A percentile compares a stretch with the other conserved stretches of the same genome.
phyloP scores from a whole-genome alignment of 2,888 invertebrate genomes.

The Drosophila infuscata region DNA sequence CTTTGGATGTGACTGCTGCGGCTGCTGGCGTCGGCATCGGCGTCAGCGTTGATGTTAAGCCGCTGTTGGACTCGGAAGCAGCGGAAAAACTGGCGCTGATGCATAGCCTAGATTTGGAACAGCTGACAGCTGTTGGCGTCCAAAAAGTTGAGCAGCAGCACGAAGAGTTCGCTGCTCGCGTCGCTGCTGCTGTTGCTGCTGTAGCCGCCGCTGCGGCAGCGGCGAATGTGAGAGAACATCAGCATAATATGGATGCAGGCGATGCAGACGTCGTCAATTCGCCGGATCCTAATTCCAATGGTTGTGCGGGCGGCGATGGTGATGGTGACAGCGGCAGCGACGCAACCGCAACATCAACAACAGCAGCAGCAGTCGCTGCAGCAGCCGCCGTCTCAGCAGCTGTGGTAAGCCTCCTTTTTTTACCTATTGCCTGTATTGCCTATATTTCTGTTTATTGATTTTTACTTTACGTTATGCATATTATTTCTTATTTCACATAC shows the following conservation, averaged over 20 bases:
- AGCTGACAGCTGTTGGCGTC: slow-evolving; percentile 63
- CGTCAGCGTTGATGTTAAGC: slow-evolving; percentile 21
- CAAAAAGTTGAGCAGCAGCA: slow-evolving; percentile 50
- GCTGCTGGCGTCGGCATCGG: slow-evolving; percentile 21
- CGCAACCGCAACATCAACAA: slow-evolving; percentile 30
- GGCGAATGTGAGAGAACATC: slow-evolving; percentile 54
- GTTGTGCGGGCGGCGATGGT: slow-evolving; percentile 49
- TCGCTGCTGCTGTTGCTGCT: slow-evolving; percentile 71
- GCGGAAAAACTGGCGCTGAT: slow-evolving; percentile 69
- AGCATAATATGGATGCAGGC: slow-evolving; percentile 44
- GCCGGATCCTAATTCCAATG: slow-evolving; percentile 52
- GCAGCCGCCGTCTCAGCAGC: slow-evolving; percentile 62
- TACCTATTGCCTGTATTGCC: slow-evolving; percentile 24
- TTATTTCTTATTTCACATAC: slow-evolving; percentile 33
- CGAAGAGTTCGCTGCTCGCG: slow-evolving; percentile 64
- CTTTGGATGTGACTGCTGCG: slow-evolving; percentile 40
- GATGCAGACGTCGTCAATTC: slow-evolving; percentile 40
- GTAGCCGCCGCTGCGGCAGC: slow-evolving; percentile 67
- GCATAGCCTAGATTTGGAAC: slow-evolving; percentile 75
- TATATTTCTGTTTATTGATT: slow-evolving; percentile 37
- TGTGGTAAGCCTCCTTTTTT: slow-evolving; percentile 75
- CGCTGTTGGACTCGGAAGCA: slow-evolving; percentile 51
- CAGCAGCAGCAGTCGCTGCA: slow-evolving; percentile 18
- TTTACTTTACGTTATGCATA: slow-evolving; percentile 40
- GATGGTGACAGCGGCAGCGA: slow-evolving; percentile 35